Evolutionary conservation across 2,797 vertebrate genomes (phyloP), one percentile per base, ranked within the genome.

Genomic region (Phoxinus dragarum): DNA sequence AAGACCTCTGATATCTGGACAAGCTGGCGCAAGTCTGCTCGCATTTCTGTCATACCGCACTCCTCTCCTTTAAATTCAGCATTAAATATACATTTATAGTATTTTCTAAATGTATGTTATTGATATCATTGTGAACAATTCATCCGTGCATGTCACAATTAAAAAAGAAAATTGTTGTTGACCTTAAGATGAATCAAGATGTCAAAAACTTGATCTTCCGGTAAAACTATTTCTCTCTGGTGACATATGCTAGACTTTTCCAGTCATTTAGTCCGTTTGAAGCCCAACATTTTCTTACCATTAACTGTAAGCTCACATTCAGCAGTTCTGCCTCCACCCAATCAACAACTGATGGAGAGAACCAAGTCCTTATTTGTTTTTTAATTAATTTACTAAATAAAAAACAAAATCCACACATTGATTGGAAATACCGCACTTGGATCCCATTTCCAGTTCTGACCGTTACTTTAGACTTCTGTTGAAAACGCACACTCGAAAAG

Each of bases 11-110:
- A 64, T 79, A 81, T 75, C 59, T 78, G 56, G 81, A 87, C 89
- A 89, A 82, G 92, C 91, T 89, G 86, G 89, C 86, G 84, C 86
- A 77, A 80, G 67, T 90, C 90, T 91, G 89, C 88, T 88, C 86
- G 87, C 92, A 91, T 91, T 92, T 88, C 89, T 91, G 84, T 92
- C 91, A 89, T 93, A 89, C 87, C 80, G n/a, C 21, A 36, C 42
- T 73, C n/a, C 34, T 59, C 80, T 67, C 14, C 40, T 79, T 71
- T 23, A 71, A 79, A 76, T 31, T 54, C 23, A 19, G 19, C 49
- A 38, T 76, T 11, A 56, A 76, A 76, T 56, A 36, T n/a, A 7
- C 1, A 14, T 76, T 14, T 52, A 38, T 66, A 47, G 23, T 66
- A 77, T 81, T 52, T 80, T 66, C 6, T 31, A 11, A 19, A 14